Evolutionary conservation across 2,797 vertebrate species (phyloP).

Genomic region (Varecia variegata): DNA sequence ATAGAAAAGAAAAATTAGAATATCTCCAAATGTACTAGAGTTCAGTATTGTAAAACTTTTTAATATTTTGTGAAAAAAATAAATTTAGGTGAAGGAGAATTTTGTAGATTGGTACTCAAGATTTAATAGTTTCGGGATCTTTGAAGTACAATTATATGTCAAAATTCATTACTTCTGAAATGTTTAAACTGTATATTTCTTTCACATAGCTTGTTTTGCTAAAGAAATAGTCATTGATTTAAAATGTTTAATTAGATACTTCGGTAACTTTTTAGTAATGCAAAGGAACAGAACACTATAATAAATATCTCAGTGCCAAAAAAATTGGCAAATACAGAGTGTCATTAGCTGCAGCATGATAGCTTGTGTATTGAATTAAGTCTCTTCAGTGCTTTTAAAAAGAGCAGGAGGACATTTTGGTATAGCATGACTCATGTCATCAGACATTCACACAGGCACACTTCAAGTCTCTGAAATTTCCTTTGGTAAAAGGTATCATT

Average conservation of each 20-base stretch:
- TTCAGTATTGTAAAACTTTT: slow-evolving; percentile 60
- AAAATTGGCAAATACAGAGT: background rate
- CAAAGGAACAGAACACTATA: slow-evolving; percentile 8
- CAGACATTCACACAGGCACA: slow-evolving; percentile 27
- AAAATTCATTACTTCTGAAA: slow-evolving; percentile 43
- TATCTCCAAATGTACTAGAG: slow-evolving; percentile 59
- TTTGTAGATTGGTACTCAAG: slow-evolving; percentile 14
- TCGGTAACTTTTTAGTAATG: slow-evolving; percentile 26
- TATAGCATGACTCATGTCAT: background rate
- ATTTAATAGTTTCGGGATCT: background rate
- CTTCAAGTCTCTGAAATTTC: slow-evolving; percentile 34
- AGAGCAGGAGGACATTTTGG: slow-evolving; percentile 14
- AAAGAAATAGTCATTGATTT: background rate
- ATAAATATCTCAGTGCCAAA: slow-evolving; percentile 46
- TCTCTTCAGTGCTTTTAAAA: slow-evolving; percentile 46
- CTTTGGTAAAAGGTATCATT: slow-evolving; percentile 16
- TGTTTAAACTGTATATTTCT: slow-evolving; percentile 28
- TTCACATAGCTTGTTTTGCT: slow-evolving; percentile 26
- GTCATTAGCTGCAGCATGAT: background rate
- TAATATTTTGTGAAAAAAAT: slow-evolving; percentile 41
- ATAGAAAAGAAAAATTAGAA: background rate
- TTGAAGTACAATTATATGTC: slow-evolving; percentile 31
- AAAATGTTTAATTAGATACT: slow-evolving; percentile 35
- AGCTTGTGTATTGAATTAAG: slow-evolving; percentile 9
- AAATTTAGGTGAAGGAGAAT: slow-evolving; percentile 16